phyloP scores from a whole-genome alignment of 2,888 invertebrate species.

The Euphydryas editha region DNA sequence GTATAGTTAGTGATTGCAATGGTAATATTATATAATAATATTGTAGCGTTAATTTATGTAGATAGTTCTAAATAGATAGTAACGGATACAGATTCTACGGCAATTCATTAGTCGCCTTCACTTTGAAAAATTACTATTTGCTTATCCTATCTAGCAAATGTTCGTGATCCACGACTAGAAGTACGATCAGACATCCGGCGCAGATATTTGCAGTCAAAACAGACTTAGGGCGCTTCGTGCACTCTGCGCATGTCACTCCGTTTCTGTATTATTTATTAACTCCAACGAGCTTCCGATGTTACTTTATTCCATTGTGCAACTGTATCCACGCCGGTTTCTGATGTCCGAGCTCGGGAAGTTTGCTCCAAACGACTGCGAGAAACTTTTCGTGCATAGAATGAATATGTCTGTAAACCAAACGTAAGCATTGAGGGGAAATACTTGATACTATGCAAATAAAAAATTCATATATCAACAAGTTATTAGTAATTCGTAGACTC shows the following conservation, averaged over 20 bases:
- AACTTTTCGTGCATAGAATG: conserved; percentile 83
- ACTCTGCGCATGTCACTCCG: conserved; percentile 79
- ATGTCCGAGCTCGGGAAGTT: conserved; percentile 77
- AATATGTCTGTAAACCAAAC: conserved; percentile 76
- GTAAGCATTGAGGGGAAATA: conserved; percentile 71
- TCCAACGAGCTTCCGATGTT: conserved; percentile 82
- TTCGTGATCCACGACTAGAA: conserved; percentile 41
- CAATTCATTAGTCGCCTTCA: not conserved
- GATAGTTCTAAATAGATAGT: no score
- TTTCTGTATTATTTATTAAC: conserved; percentile 82
- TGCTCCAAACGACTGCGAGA: conserved; percentile 63
- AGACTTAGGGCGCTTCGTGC: conserved; percentile 69
- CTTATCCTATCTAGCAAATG: conserved; percentile 39
- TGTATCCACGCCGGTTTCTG: conserved; percentile 71
- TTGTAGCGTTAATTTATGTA: no score
- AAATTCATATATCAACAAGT: conserved; percentile 20
- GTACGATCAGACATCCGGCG: conserved; percentile 62
- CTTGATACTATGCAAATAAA: conserved; percentile 55
- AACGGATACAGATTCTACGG: not conserved
- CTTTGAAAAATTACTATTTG: not conserved
- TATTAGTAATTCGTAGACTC: not conserved
- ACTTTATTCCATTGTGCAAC: conserved; percentile 82
- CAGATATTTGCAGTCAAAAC: conserved; percentile 81
- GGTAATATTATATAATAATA: no score
- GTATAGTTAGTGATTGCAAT: no score